phyloP scores from a whole-genome alignment of 1,140 invertebrate species.

The Limonius californicus region DNA sequence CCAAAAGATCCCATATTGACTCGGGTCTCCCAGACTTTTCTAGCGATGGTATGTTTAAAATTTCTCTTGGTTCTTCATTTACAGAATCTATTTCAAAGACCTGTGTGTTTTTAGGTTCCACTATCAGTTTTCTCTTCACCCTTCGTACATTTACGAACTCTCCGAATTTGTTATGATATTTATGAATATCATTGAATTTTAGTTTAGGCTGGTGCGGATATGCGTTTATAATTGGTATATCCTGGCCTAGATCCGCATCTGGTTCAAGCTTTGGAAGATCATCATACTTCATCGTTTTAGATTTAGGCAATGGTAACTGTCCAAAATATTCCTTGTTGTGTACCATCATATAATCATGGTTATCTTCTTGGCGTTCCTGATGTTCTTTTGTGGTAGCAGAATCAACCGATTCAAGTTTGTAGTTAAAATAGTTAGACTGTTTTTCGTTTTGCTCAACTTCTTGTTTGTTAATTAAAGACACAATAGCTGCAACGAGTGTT shows the following conservation, averaged over 20 bases:
- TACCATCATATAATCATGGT: too few relatives aligned
- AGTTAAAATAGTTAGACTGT: not conserved
- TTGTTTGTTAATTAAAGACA: not conserved
- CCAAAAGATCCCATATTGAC: not conserved
- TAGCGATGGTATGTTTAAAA: not conserved
- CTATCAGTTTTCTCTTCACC: too few relatives aligned
- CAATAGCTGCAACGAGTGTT: not conserved
- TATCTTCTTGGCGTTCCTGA: not conserved
- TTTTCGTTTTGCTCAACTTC: not conserved
- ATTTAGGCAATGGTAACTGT: too few relatives aligned
- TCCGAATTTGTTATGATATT: not conserved
- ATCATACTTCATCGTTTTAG: too few relatives aligned
- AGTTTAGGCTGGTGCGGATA: not conserved
- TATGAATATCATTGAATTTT: not conserved
- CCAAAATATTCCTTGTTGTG: too few relatives aligned
- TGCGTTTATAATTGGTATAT: not conserved
- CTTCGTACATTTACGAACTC: too few relatives aligned
- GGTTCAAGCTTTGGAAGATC: too few relatives aligned
- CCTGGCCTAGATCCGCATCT: too few relatives aligned
- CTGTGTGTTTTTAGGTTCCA: too few relatives aligned
- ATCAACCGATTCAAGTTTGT: not conserved
- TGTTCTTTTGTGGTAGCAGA: not conserved
- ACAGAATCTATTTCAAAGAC: not conserved
- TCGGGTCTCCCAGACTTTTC: not conserved
- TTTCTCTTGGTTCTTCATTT: not conserved